Evolutionary conservation across 2,888 invertebrate species (phyloP).

Genomic region (Elgonia sp.): DNA sequence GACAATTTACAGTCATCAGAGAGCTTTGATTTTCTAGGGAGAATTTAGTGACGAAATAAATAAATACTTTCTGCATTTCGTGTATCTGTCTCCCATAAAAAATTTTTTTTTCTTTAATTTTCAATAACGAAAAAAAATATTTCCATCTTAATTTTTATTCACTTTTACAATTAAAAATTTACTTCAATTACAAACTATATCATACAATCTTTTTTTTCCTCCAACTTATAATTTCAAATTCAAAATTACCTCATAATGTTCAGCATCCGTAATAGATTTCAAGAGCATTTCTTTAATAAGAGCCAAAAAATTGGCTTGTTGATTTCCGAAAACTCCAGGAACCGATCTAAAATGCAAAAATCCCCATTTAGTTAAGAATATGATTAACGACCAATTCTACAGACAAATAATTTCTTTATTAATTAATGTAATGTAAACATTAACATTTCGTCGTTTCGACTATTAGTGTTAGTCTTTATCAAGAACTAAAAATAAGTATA

Average conservation of each 20-base stretch:
- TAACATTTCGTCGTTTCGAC: too few relatives aligned
- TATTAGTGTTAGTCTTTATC: too few relatives aligned
- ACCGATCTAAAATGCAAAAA: slow-evolving; percentile 90
- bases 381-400: too few relatives aligned
- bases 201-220: too few relatives aligned
- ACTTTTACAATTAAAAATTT: neutral
- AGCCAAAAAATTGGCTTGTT: slow-evolving; percentile 96
- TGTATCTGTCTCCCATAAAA: slow-evolving; percentile 83
- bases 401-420: too few relatives aligned
- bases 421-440: too few relatives aligned
- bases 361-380: too few relatives aligned
- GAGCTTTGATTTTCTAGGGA: slow-evolving; percentile 87
- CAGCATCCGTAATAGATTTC: slow-evolving; percentile 92
- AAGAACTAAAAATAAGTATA: too few relatives aligned
- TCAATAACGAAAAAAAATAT: too few relatives aligned
- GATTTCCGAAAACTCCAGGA: slow-evolving; percentile 98
- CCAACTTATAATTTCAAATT: neutral
- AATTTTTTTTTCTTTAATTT: too few relatives aligned
- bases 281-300: slow-evolving; percentile 98
- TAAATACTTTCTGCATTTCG: slow-evolving; percentile 74
- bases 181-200: neutral
- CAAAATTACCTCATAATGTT: slow-evolving; percentile 89
- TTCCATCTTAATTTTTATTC: too few relatives aligned
- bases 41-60: slow-evolving; percentile 85
- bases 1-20: slow-evolving; percentile 89